phyloP scores from a whole-genome alignment of 2,888 invertebrate species.

The Thalpophila matura region DNA sequence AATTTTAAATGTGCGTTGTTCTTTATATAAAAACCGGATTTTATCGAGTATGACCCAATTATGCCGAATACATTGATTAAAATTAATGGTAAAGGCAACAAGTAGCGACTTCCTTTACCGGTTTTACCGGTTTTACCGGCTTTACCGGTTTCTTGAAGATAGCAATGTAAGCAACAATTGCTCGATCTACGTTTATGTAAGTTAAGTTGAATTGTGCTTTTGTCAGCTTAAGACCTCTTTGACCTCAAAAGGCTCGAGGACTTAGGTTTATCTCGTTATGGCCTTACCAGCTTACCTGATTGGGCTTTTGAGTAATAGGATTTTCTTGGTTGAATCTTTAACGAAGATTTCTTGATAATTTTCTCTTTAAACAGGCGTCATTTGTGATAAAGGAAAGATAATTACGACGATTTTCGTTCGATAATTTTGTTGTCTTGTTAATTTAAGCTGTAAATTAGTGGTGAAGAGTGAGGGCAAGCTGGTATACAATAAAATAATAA shows the following conservation, averaged over 20 bases:
- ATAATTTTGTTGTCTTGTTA: background rate
- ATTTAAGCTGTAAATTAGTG: background rate
- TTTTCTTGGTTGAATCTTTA: slow-evolving; percentile 4
- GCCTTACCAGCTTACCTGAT: slow-evolving; percentile 25
- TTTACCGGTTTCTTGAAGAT: slow-evolving; percentile 37
- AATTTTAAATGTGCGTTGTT: slow-evolving; percentile 1
- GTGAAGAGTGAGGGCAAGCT: too few relatives aligned
- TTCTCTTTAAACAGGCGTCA: background rate
- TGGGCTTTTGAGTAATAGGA: slow-evolving; percentile 10
- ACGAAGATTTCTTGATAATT: slow-evolving; percentile 5
- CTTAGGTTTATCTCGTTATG: slow-evolving; percentile 23
- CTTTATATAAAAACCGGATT: background rate
- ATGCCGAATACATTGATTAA: slow-evolving; percentile 1
- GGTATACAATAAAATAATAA: too few relatives aligned
- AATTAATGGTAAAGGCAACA: slow-evolving; percentile 54
- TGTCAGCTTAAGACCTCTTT: slow-evolving; percentile 33
- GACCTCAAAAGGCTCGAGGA: slow-evolving; percentile 40
- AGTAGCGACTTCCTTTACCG: slow-evolving; percentile 43
- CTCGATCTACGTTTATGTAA: slow-evolving; percentile 36
- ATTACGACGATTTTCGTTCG: too few relatives aligned
- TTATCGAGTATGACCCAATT: background rate
- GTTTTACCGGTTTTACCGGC: slow-evolving; percentile 1
- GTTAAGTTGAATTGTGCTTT: slow-evolving; percentile 27
- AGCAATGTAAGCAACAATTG: slow-evolving; percentile 41
- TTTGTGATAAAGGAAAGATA: background rate